phyloP scores from a whole-genome alignment of 2,888 invertebrate genomes.

The Sminthurinus aureus region DNA sequence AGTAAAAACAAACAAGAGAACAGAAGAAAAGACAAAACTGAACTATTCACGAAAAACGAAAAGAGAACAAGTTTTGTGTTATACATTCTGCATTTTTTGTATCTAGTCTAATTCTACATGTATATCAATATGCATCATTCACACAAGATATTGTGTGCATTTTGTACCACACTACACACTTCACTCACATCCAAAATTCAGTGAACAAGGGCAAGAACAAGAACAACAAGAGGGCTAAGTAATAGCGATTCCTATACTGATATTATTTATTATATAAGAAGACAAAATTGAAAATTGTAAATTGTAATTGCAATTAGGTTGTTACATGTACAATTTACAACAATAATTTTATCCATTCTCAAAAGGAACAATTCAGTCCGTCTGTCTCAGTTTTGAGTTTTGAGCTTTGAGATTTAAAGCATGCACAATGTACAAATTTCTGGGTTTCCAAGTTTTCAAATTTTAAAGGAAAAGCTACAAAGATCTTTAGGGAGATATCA shows the following conservation, averaged over 20 bases:
- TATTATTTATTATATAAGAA: constrained; percentile 9
- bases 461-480: not conserved
- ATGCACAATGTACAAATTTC: not conserved
- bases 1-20: no score
- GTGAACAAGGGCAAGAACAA: not conserved
- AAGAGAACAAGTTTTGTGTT: no score
- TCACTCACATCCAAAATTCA: no score
- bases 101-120: no score
- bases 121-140: no score
- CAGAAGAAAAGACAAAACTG: no score
- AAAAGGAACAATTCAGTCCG: not conserved
- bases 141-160: no score
- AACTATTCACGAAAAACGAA: no score
- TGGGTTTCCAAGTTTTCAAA: not conserved
- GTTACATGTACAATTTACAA: not conserved
- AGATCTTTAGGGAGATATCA: not conserved
- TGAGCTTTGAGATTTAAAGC: not conserved
- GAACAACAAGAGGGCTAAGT: not conserved
- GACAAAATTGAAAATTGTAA: constrained; percentile 26
- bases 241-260: not conserved
- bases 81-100: no score
- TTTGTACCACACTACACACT: no score
- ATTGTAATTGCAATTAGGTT: constrained; percentile 28
- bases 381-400: not conserved
- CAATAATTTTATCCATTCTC: constrained; percentile 16